A percentile compares a stretch with the other conserved stretches of the same genome.
These are phyloP conservation scores for Mystacornis crossleyi DNA, from an alignment of 2,113 vertebrate species.

Conservation along the genomic window DNA sequence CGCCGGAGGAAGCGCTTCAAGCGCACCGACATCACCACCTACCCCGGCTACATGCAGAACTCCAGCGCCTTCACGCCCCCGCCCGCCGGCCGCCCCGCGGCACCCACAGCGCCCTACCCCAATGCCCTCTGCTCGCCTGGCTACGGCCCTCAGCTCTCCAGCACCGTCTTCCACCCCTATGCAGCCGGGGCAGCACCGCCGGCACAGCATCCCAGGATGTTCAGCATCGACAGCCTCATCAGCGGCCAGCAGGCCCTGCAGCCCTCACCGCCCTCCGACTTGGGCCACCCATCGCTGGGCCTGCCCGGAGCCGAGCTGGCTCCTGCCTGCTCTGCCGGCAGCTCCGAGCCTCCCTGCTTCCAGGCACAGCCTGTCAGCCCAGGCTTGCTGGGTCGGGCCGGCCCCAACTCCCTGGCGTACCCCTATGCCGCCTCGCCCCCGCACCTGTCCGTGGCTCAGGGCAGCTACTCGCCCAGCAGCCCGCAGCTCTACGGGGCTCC, in stretches of 20 bases:
- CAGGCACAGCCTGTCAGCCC: constrained; percentile 79
- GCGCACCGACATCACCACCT: constrained; percentile 89
- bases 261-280: constrained; percentile 68
- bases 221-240: constrained; percentile 94
- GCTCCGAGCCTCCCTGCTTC: constrained; percentile 78
- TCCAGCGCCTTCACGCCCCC: constrained; percentile 85
- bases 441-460: constrained; percentile 74
- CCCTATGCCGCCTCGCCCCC: constrained; percentile 82
- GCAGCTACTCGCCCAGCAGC: constrained; percentile 78
- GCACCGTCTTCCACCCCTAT: constrained; percentile 46
- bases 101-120: constrained; percentile 34
- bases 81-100: constrained; percentile 63
- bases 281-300: constrained; percentile 74
- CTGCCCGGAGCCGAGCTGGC: constrained; percentile 74
- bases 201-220: constrained; percentile 80
- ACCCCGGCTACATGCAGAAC: constrained; percentile 88
- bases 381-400: neutral
- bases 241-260: constrained; percentile 84
- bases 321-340: constrained; percentile 75
- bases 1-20: constrained; percentile 94
- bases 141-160: constrained; percentile 19
- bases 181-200: constrained; percentile 25
- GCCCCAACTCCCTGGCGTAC: constrained; percentile 67
- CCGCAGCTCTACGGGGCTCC: constrained; percentile 85
- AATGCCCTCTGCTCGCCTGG: neutral